Conservation (phyloP, 2,797 vertebrate genomes). For the Babyrousa celebensis region DNA sequence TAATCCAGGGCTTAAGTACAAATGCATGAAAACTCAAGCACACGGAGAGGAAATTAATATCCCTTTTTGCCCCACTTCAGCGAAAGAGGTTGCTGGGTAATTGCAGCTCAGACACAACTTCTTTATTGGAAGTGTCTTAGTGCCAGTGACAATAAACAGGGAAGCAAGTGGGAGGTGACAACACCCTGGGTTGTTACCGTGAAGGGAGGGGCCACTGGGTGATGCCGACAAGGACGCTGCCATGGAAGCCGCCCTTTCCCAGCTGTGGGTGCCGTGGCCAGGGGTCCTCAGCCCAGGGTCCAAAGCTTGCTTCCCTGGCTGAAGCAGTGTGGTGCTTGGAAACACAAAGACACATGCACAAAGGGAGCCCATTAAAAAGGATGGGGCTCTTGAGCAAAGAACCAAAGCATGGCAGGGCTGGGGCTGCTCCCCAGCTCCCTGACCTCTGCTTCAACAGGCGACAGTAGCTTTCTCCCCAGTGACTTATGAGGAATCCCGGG, state of each 20-base stretch:
- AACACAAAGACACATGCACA: slow-evolving; percentile 83
- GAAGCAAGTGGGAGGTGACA: background rate
- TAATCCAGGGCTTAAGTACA: background rate
- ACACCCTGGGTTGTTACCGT: background rate
- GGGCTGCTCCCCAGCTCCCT: slow-evolving; percentile 32
- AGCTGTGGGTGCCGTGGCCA: fast-evolving
- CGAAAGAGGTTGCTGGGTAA: slow-evolving; percentile 7
- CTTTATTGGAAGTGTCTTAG: background rate
- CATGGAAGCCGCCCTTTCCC: background rate
- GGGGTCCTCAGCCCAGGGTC: slow-evolving; percentile 71
- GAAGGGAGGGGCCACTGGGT: background rate
- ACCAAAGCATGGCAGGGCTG: slow-evolving; percentile 17
- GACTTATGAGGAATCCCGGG: slow-evolving; percentile 78
- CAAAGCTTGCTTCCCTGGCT: slow-evolving; percentile 85
- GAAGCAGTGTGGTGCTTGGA: slow-evolving; percentile 85
- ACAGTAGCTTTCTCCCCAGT: slow-evolving; percentile 81
- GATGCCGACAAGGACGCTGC: fast-evolving
- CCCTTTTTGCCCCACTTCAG: slow-evolving; percentile 3
- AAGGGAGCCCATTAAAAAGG: slow-evolving; percentile 84
- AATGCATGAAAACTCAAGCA: background rate
- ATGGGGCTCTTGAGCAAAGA: slow-evolving; percentile 59
- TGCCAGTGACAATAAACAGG: background rate
- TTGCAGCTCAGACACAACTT: background rate
- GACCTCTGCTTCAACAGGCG: slow-evolving; percentile 76
- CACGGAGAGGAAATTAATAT: background rate